phyloP scores from a whole-genome alignment of 2,113 vertebrate genomes.

The Oreochromis aureus region DNA sequence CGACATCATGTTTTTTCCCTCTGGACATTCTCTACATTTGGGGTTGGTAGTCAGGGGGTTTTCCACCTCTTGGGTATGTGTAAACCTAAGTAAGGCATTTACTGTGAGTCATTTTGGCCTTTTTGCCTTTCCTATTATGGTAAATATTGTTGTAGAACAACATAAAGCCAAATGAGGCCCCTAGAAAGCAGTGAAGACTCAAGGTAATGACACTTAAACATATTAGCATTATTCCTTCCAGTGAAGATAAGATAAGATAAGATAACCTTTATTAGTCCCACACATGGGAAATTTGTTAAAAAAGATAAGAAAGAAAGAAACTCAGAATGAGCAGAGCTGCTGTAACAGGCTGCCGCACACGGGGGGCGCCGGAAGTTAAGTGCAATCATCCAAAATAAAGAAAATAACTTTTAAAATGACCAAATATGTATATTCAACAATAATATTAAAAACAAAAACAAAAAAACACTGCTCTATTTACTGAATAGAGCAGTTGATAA shows the following conservation, averaged over 20 bases:
- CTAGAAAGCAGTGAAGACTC: background rate
- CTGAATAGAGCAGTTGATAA: background rate
- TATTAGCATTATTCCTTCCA: background rate
- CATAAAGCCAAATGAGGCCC: background rate
- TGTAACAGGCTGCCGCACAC: too few species aligned
- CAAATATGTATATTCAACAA: background rate
- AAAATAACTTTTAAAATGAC: background rate
- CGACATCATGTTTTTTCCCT: background rate
- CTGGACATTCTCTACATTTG: background rate
- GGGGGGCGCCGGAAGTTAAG: too few species aligned
- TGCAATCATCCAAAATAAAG: background rate
- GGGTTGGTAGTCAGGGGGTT: background rate
- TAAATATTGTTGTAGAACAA: background rate
- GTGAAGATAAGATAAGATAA: background rate
- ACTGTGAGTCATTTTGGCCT: slow-evolving; percentile 16
- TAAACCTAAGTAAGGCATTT: background rate
- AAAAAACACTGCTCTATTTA: background rate
- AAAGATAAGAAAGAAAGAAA: too few species aligned
- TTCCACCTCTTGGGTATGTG: slow-evolving; percentile 7
- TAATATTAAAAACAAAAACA: background rate
- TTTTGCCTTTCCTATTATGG: background rate
- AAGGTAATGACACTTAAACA: background rate
- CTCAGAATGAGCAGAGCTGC: too few species aligned
- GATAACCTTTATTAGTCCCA: too few species aligned
- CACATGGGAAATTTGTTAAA: too few species aligned